Conservation (phyloP, 2,113 vertebrate species). For the Plestiodon gilberti region DNA sequence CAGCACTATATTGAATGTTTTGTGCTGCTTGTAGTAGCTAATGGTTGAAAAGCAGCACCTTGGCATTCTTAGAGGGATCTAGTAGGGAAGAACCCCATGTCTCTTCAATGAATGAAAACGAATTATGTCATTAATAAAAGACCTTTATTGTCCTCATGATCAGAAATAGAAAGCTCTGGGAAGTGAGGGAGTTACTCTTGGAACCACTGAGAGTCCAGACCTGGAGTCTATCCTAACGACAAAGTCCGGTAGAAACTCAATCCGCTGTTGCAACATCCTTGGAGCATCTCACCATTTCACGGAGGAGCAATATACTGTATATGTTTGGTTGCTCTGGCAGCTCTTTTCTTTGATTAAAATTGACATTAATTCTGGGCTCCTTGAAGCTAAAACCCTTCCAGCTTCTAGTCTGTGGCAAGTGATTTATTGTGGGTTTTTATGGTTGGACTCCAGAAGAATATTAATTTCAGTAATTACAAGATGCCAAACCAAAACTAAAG, state of each 20-base stretch:
- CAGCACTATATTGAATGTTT: no score
- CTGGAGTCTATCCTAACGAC: neutral
- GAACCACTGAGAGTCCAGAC: neutral
- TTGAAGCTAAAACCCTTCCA: slow-evolving; percentile 26
- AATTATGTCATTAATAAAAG: neutral
- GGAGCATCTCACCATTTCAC: neutral
- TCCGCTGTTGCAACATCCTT: neutral
- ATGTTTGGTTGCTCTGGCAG: neutral
- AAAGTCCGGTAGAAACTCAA: no score
- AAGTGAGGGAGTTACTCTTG: neutral
- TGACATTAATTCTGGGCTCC: rapidly evolving
- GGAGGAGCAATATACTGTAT: no score
- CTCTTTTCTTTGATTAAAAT: neutral
- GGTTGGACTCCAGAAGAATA: slow-evolving; percentile 29
- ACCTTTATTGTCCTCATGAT: no score
- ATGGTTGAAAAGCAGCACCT: no score
- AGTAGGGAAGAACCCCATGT: no score
- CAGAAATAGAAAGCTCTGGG: neutral
- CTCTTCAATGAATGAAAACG: no score
- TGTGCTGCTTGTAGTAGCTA: no score
- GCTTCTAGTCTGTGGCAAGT: neutral
- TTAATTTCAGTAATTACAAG: slow-evolving; percentile 40
- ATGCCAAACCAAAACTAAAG: slow-evolving; percentile 19
- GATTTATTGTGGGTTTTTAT: slow-evolving; percentile 47
- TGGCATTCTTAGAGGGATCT: no score